Evolutionary conservation across 2,888 invertebrate genomes (phyloP).

Genomic region (Boloria euphrosyne): DNA sequence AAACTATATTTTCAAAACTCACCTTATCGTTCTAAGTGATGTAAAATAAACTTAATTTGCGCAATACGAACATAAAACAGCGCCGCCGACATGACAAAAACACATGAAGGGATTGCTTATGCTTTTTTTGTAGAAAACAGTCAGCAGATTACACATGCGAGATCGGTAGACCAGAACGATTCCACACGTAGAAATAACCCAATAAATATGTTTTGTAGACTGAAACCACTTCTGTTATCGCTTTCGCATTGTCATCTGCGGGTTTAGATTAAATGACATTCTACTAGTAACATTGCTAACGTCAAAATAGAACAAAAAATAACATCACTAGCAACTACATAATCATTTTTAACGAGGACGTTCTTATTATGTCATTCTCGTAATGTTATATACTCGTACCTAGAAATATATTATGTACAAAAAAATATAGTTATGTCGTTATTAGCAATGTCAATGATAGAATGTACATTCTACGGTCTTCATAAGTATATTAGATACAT

Average conservation of each 20-base stretch:
- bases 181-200: conserved; percentile 43
- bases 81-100: conserved; percentile 62
- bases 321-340: too few relatives aligned
- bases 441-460: conserved; percentile 49
- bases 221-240: too few relatives aligned
- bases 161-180: conserved; percentile 67
- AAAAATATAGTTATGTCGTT: conserved; percentile 39
- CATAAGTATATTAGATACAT: too few relatives aligned
- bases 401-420: too few relatives aligned
- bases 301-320: too few relatives aligned
- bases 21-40: background rate
- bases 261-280: too few relatives aligned
- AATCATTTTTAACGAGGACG: too few relatives aligned
- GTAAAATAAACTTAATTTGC: conserved; percentile 17
- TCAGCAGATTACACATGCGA: conserved; percentile 67
- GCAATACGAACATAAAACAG: conserved; percentile 56
- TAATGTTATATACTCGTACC: too few relatives aligned
- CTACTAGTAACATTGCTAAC: too few relatives aligned
- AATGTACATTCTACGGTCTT: too few relatives aligned
- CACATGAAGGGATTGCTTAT: conserved; percentile 56
- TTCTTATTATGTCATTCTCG: too few relatives aligned
- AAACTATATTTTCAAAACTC: conserved; percentile 1
- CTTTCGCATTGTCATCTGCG: too few relatives aligned
- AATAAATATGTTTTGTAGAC: conserved; percentile 47
- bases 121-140: conserved; percentile 54